Base-by-base conservation (phyloP, 1,140 invertebrate genomes). In the Batillaria attramentaria region DNA sequence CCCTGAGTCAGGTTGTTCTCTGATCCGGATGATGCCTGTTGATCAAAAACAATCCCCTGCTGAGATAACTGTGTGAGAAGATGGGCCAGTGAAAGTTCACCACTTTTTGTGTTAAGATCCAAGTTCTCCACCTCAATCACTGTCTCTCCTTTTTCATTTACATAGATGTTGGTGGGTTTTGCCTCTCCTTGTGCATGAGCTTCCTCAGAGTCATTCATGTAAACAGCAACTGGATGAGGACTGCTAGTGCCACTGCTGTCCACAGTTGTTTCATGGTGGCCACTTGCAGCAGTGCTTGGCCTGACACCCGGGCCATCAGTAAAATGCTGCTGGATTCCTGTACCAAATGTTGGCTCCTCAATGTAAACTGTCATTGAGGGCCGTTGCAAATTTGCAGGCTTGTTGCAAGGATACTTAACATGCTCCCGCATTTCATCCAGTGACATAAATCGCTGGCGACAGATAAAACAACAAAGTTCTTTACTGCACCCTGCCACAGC, bases 401-500 rank as follows among this genome's bases (percentile, higher is more conserved):
- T 85, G 57, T 79, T 87, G 50, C 86, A 87, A 2, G 86, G 84
- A 28, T 81, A 80, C 65, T 84, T 84, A 0, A 87, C 86, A 80
- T 87, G 86, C 8, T 83, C 78, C 46, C 82, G 81, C 85, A 87
- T 87, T 54, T 85, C 84, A n/a, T 87, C 85, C 68, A 87, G 66
- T 28, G 82, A 81, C 6, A 57, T 33, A 74, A 87, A 87, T 31
- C 79, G 75, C 39, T 82, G 78, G 42, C 82, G 82, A 76, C 86
- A 87, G 35, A 87, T 87, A 28, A 84, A 81, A 74, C 86, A 87
- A 41, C 78, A 82, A 1, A 73, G 31, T 70, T 72, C 70, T 42
- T 77, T 81, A 77, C 72, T 69, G 3, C 50, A 50, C 80, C 80
- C 54, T 79, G 81, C 35, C 82, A 65, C 37, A 77, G 65, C 74